Conservation (phyloP, 2,113 vertebrate species). For the Columba livia region DNA sequence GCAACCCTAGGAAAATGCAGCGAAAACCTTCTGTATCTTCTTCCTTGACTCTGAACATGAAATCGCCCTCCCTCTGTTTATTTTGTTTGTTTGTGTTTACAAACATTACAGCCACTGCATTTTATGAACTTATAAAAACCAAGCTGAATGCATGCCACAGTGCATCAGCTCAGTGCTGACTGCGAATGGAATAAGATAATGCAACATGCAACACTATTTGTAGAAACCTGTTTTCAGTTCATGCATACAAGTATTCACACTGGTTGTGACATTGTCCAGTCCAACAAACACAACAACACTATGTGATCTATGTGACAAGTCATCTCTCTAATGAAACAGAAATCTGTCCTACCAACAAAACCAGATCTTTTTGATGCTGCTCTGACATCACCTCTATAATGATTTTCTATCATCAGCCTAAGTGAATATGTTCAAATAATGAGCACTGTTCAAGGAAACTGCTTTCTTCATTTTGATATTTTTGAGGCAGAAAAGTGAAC, state of each 20-base stretch:
- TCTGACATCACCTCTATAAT: not conserved
- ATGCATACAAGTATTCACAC: not conserved
- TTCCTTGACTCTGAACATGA: not conserved
- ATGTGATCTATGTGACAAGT: not conserved
- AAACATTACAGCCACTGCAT: not conserved
- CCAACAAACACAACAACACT: not conserved
- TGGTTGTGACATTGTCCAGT: not conserved
- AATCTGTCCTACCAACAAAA: not conserved
- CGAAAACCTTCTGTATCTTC: not conserved
- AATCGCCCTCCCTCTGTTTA: not conserved
- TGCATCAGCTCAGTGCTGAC: not conserved
- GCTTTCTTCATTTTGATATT: not conserved
- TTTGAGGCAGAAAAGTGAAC: not conserved
- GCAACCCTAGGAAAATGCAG: not conserved
- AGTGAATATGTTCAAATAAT: not conserved
- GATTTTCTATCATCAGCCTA: not conserved
- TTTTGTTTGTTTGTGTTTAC: not conserved
- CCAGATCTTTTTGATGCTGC: not conserved
- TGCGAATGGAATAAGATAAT: not conserved
- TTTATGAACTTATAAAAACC: not conserved
- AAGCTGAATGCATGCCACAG: not conserved
- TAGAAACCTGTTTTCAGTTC: not conserved
- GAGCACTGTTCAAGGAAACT: not conserved
- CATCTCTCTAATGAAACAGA: not conserved
- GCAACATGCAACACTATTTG: rapidly evolving